These are phyloP conservation scores for Aurelia sp. DNA, from an alignment of 30 jellyfish, hydroid and myxozoan genomes.

Conservation along the genomic window DNA sequence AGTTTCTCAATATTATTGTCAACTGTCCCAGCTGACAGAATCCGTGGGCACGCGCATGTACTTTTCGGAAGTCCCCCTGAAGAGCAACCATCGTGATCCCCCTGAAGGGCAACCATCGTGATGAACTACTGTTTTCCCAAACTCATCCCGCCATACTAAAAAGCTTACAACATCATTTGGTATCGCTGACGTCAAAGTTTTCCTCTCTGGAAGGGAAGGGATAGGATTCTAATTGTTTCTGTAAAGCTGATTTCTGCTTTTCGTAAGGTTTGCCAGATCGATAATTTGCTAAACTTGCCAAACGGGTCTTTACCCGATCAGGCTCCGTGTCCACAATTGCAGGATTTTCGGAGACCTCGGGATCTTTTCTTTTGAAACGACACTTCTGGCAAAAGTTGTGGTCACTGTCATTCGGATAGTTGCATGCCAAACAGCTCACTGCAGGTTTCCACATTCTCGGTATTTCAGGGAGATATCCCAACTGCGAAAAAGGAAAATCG, in stretches of 20 bases:
- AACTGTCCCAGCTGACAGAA: no score
- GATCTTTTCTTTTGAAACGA: background rate
- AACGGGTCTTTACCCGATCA: constrained; percentile 1
- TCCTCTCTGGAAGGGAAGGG: background rate
- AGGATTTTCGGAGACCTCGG: background rate
- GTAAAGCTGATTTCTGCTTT: constrained; percentile 1
- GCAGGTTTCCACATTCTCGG: constrained; percentile 13
- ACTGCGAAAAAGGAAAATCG: no score
- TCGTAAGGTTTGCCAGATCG: constrained; percentile 10
- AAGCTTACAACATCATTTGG: background rate
- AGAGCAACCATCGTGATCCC: background rate
- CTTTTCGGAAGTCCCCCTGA: background rate
- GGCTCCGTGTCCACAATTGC: background rate
- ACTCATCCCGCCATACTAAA: constrained; percentile 14
- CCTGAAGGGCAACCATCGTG: background rate
- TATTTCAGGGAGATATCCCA: no score
- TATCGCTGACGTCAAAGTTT: background rate
- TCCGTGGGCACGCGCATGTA: no score
- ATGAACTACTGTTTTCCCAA: background rate
- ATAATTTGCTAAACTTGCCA: background rate
- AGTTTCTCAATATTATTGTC: no score
- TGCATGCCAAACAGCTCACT: background rate
- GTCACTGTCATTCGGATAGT: background rate
- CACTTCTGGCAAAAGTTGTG: constrained; percentile 1
- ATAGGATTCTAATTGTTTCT: background rate